Percentiles rank a stretch among this genome's conserved stretches.
Evolutionary conservation across 2,113 vertebrate species (phyloP).

Genomic region (Mormyrus iriodes): DNA sequence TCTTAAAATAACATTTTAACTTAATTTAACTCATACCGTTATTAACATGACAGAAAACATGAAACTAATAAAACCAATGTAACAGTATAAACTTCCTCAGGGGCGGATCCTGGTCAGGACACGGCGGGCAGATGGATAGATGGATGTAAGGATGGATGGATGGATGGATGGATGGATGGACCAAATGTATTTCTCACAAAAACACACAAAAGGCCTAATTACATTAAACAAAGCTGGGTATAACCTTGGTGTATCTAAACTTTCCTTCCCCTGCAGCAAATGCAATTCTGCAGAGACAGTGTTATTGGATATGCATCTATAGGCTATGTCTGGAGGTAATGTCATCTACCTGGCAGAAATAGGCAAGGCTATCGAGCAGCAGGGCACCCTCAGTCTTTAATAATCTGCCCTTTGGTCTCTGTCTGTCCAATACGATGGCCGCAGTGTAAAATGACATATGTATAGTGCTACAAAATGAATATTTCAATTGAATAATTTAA

Average conservation of each 20-base stretch:
- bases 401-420: conserved; percentile 36
- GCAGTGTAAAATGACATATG: background rate
- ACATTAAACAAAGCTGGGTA: background rate
- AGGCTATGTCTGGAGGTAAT: background rate
- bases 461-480: background rate
- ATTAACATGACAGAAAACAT: background rate
- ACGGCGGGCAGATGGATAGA: no score
- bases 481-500: background rate
- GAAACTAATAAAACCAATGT: background rate
- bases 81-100: background rate
- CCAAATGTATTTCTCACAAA: background rate
- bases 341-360: conserved; percentile 26
- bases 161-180: background rate
- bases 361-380: conserved; percentile 50
- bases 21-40: background rate
- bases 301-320: conserved; percentile 42
- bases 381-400: conserved; percentile 48
- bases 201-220: background rate
- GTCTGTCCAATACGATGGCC: background rate
- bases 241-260: background rate
- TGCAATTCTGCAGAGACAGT: background rate
- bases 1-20: background rate
- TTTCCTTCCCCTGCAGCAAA: background rate
- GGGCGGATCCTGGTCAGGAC: background rate
- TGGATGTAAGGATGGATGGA: background rate